Conservation (phyloP, 1,140 invertebrate species). For the Neodiprion lecontei region DNA sequence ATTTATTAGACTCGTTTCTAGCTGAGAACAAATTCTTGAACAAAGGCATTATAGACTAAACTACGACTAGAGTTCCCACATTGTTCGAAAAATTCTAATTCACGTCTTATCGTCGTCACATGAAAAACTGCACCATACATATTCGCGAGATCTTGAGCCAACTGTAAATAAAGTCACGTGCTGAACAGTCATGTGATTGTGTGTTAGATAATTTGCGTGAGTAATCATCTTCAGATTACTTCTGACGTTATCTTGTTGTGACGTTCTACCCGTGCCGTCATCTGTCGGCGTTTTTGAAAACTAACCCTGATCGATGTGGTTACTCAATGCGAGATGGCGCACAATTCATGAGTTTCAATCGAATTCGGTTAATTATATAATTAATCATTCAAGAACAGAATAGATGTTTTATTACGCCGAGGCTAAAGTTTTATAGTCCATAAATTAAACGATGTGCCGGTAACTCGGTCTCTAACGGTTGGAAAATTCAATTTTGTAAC, state of each 20-base stretch:
- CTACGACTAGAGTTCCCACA: constrained; percentile 43
- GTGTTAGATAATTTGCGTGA: background rate
- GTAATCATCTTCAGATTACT: background rate
- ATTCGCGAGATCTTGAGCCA: constrained; percentile 43
- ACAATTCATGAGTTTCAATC: no score
- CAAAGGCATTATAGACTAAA: constrained; percentile 60
- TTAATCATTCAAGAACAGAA: no score
- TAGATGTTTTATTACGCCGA: no score
- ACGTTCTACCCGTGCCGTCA: background rate
- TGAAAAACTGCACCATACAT: constrained; percentile 49
- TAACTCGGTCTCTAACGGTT: no score
- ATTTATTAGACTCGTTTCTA: constrained; percentile 37
- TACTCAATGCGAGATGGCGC: no score
- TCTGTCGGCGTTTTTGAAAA: background rate
- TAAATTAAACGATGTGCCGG: no score
- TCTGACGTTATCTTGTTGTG: background rate
- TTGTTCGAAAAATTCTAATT: constrained; percentile 37
- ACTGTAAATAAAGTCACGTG: constrained; percentile 69
- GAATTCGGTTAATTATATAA: no score
- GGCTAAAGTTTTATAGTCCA: no score
- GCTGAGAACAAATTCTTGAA: constrained; percentile 57
- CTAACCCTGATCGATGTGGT: background rate
- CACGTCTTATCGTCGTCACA: constrained; percentile 51
- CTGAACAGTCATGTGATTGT: constrained; percentile 65
- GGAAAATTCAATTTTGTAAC: no score